A percentile compares a stretch with the other conserved stretches of the same genome.
phyloP scores from a whole-genome alignment of 2,888 invertebrate species.

The Hololepta plana region DNA sequence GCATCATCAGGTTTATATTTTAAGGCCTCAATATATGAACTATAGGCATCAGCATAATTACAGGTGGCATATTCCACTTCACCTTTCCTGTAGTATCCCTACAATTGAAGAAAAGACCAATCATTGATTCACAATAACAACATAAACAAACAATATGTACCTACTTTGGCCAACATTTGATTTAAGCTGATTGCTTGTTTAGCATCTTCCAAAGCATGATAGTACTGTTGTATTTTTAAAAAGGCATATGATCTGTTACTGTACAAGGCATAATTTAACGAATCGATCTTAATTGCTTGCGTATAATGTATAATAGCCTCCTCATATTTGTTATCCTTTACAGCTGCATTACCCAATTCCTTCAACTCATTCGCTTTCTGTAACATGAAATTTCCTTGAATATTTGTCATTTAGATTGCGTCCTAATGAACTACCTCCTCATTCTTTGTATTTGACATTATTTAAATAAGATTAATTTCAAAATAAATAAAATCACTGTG shows the following conservation, averaged over 20 bases:
- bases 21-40: slow-evolving; percentile 49
- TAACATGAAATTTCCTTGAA: too few relatives aligned
- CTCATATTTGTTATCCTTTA: slow-evolving; percentile 50
- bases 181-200: slow-evolving; percentile 53
- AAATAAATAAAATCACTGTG: too few relatives aligned
- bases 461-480: too few relatives aligned
- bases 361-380: slow-evolving; percentile 46
- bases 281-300: slow-evolving; percentile 56
- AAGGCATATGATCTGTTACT: slow-evolving; percentile 71
- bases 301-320: slow-evolving; percentile 68
- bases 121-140: not conserved
- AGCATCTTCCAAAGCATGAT: slow-evolving; percentile 61
- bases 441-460: too few relatives aligned
- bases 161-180: slow-evolving; percentile 64
- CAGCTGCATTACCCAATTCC: slow-evolving; percentile 57
- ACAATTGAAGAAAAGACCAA: slow-evolving; percentile 9
- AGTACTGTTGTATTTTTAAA: slow-evolving; percentile 58
- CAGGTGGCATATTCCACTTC: slow-evolving; percentile 53
- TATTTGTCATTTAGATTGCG: too few relatives aligned
- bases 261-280: slow-evolving; percentile 49
- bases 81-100: slow-evolving; percentile 57
- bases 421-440: too few relatives aligned
- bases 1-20: slow-evolving; percentile 47
- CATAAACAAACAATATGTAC: not conserved
- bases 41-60: slow-evolving; percentile 45